Conservation (phyloP, 1,140 invertebrate species). For the Oscheius sp. region DNA sequence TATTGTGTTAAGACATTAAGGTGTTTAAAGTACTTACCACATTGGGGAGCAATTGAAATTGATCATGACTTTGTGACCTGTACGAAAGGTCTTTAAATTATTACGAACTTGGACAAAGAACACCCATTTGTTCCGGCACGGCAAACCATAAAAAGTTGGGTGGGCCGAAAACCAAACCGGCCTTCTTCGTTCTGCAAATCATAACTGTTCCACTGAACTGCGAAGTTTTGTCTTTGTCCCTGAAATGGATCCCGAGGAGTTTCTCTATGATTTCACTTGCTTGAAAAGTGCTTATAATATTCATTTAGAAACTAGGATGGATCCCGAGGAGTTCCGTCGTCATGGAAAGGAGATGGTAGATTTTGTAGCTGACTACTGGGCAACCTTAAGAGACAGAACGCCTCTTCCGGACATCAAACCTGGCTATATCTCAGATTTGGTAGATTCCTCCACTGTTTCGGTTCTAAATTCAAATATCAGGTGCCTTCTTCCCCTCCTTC, state of each 20-base stretch:
- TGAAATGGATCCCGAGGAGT: too few species aligned
- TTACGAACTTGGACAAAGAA: too few species aligned
- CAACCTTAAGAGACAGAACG: conserved; percentile 72
- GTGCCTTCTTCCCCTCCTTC: conserved; percentile 61
- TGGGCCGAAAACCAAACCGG: too few species aligned
- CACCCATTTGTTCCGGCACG: too few species aligned
- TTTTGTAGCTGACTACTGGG: conserved; percentile 66
- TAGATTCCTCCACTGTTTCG: conserved; percentile 62
- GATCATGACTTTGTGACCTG: conserved; percentile 66
- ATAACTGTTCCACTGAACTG: too few species aligned
- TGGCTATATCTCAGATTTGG: conserved; percentile 65
- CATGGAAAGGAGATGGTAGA: conserved; percentile 62
- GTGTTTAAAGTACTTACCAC: conserved; percentile 57
- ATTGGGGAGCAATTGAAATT: conserved; percentile 67
- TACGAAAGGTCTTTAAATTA: too few species aligned
- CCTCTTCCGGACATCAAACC: conserved; percentile 66
- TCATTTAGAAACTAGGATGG: too few species aligned
- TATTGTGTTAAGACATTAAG: neutral
- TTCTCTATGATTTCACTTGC: too few species aligned
- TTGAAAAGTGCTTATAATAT: too few species aligned
- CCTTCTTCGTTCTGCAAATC: too few species aligned
- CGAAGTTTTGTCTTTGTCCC: too few species aligned
- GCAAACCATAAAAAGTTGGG: too few species aligned
- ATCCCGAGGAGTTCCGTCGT: conserved; percentile 63
- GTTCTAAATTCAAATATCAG: conserved; percentile 62